Conservation (phyloP, 2,888 invertebrate genomes). For the Cordilura impudica region DNA sequence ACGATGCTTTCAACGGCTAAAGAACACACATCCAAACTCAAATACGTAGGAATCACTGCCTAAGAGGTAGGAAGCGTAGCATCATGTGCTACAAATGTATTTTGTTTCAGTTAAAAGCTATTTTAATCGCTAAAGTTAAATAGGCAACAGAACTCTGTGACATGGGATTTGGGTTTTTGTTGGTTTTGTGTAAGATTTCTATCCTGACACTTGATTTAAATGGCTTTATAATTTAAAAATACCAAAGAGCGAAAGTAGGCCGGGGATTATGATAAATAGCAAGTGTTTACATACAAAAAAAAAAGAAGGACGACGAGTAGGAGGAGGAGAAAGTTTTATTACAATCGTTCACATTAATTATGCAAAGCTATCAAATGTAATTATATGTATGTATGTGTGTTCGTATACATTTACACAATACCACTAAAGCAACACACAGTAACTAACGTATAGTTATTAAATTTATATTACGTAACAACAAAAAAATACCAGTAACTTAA, state of each 20-base stretch:
- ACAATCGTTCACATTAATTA: conserved; percentile 3
- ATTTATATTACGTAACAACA: background rate
- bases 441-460: too few species aligned
- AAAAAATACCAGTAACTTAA: background rate
- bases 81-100: conserved; percentile 1
- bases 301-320: background rate
- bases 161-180: conserved; percentile 37
- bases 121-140: conserved; percentile 44
- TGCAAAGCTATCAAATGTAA: too few species aligned
- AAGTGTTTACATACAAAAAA: background rate
- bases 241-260: background rate
- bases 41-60: too few species aligned
- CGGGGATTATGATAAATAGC: background rate
- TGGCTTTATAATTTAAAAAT: conserved; percentile 35
- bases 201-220: conserved; percentile 56
- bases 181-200: conserved; percentile 33
- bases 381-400: too few species aligned
- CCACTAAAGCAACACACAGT: too few species aligned
- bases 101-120: conserved; percentile 19
- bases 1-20: too few species aligned
- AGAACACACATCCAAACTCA: too few species aligned
- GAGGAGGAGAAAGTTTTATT: background rate
- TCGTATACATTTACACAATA: too few species aligned
- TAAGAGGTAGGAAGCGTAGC: too few species aligned
- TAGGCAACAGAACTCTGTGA: conserved; percentile 35